Evolutionary conservation across 2,113 vertebrate species (phyloP), one percentile per base, ranked within the genome.

Genomic region (Columba janthina): DNA sequence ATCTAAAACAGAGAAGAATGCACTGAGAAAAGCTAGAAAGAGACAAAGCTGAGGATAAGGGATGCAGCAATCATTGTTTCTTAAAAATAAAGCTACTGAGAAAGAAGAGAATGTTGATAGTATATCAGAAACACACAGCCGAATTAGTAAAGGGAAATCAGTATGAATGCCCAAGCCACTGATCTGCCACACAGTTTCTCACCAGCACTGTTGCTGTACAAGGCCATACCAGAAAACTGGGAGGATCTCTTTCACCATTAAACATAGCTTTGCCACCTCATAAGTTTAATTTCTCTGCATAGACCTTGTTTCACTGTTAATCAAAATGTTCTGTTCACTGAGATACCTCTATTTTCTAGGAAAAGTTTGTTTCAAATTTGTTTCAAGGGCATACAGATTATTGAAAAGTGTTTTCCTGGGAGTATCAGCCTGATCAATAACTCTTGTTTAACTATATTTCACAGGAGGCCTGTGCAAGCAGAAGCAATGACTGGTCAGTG

Each of bases 381-480:
- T 74, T 81, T 70, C 25, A 90, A 94, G 78, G 78, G 12, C 29
- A 77, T 66, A 31, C 9, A 48, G 88, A 40, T 87, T 90, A 82
- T 66, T 95, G 61, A 89, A 90, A 90, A 14, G 15, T 85, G 81
- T 87, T 86, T 88, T 91, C 74, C 29, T 76, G 57, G 84, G 79
- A 86, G 85, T 93, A 95, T 96, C 25, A 53, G 73, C 61, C 85
- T 65, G 62, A 91, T n/a, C 9, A 12, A 65, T 72, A 96, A 93
- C 11, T 95, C 85, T 42, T 97, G 32, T 93, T 89, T 94, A 91
- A 92, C 36, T 34, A 12, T 87, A 80, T 85, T 94, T 96, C 95
- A 96, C 90, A 92, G 69, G 72, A 97, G 85, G 81, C 18, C 44
- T 94, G 61, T 94, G 40, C 28, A 96, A 90, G 61, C 42, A 95